Evolutionary conservation across 2,113 vertebrate species (phyloP).

Genomic region (Redunca redunca): DNA sequence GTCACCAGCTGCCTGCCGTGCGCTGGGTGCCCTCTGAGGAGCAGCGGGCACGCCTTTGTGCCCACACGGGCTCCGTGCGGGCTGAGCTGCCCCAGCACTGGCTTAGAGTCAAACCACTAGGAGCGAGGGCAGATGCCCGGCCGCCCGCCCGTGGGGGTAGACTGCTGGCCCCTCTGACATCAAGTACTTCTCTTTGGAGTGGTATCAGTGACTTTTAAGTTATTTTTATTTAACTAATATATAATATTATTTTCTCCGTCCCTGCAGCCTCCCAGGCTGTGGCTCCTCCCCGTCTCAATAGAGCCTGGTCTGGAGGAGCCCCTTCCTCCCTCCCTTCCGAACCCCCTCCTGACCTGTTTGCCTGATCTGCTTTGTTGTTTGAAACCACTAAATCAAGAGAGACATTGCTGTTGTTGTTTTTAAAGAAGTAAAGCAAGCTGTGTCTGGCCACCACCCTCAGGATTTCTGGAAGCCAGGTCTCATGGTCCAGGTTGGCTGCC

Average conservation of each 20-base stretch:
- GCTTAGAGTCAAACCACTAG: constrained; percentile 82
- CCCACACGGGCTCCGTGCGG: neutral
- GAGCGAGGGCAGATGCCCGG: neutral
- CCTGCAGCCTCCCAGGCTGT: neutral
- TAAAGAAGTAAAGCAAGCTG: neutral
- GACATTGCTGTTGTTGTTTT: constrained; percentile 24
- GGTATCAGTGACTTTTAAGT: constrained; percentile 64
- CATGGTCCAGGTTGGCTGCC: neutral
- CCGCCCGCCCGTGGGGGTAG: neutral
- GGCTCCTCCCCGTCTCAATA: neutral
- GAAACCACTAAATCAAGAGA: constrained; percentile 81
- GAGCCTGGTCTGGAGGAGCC: neutral
- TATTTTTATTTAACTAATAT: constrained; percentile 73
- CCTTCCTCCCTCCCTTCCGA: neutral
- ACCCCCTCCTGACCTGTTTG: neutral
- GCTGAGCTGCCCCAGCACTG: constrained; percentile 60
- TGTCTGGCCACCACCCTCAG: neutral
- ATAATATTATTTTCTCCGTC: constrained; percentile 53
- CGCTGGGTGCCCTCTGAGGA: neutral
- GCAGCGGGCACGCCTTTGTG: neutral
- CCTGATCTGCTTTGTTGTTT: constrained; percentile 51
- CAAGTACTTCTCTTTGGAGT: constrained; percentile 59
- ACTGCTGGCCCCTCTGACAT: neutral
- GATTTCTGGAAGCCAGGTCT: neutral
- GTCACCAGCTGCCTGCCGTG: neutral